phyloP scores from a whole-genome alignment of 1,140 invertebrate genomes.

The Drosophila mauritiana region DNA sequence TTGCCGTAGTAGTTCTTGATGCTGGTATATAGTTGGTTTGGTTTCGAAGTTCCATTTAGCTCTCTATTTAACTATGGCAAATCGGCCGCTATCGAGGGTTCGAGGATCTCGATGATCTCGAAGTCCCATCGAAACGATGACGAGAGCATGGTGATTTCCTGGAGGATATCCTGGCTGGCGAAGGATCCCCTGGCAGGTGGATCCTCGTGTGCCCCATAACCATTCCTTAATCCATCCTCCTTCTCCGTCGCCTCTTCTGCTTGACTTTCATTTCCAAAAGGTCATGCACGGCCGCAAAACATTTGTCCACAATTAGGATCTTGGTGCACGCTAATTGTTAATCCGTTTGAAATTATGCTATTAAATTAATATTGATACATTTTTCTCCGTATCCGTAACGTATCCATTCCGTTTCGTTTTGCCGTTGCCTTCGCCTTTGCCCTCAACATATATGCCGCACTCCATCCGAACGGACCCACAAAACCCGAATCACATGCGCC shows the following conservation, averaged over 20 bases:
- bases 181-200: background rate
- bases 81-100: constrained; percentile 4
- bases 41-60: background rate
- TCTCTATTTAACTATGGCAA: constrained; percentile 11
- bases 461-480: constrained; percentile 38
- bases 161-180: constrained; percentile 5
- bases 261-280: constrained; percentile 5
- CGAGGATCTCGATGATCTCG: background rate
- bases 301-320: constrained; percentile 50
- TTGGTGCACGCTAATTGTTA: constrained; percentile 54
- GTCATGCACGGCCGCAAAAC: constrained; percentile 24
- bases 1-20: constrained; percentile 30
- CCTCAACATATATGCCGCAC: constrained; percentile 23
- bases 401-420: constrained; percentile 7
- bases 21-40: constrained; percentile 2
- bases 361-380: constrained; percentile 76
- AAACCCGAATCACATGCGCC: constrained; percentile 46
- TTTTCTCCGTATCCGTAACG: constrained; percentile 27
- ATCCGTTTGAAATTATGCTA: constrained; percentile 69
- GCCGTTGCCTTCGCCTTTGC: background rate
- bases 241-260: background rate
- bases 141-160: background rate
- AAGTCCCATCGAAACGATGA: constrained; percentile 2
- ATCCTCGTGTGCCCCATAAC: constrained; percentile 11
- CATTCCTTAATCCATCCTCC: constrained; percentile 8